A percentile compares a stretch with the other conserved stretches of the same genome.
phyloP scores from a whole-genome alignment of 2,113 vertebrate species.

The Siniperca knerii region DNA sequence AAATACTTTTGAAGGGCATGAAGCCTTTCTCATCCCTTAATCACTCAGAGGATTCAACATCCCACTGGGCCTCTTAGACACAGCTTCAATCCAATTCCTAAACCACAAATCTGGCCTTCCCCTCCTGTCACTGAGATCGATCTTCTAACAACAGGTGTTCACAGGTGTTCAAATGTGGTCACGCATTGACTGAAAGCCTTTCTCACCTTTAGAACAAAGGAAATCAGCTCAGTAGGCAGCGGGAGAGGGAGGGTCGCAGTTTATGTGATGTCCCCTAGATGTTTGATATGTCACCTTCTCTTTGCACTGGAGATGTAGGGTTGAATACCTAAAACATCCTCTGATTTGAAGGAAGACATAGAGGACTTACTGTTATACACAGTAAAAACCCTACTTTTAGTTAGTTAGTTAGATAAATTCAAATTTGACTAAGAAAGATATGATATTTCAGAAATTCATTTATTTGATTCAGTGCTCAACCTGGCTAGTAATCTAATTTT shows the following conservation, averaged over 20 bases:
- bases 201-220: slow-evolving; percentile 71
- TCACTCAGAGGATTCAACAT: slow-evolving; percentile 68
- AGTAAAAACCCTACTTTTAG: neutral
- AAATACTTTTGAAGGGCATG: slow-evolving; percentile 74
- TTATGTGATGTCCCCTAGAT: slow-evolving; percentile 66
- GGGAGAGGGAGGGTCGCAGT: slow-evolving; percentile 27
- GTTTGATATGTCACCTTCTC: slow-evolving; percentile 70
- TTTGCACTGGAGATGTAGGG: slow-evolving; percentile 29
- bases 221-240: slow-evolving; percentile 64
- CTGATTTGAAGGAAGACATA: slow-evolving; percentile 21
- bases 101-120: slow-evolving; percentile 68
- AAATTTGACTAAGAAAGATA: neutral
- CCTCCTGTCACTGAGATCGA: slow-evolving; percentile 71
- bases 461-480: neutral
- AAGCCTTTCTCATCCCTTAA: slow-evolving; percentile 66
- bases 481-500: neutral
- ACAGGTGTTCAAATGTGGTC: slow-evolving; percentile 72
- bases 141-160: slow-evolving; percentile 75
- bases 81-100: slow-evolving; percentile 72
- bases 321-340: slow-evolving; percentile 40
- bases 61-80: slow-evolving; percentile 71
- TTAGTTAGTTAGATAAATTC: neutral
- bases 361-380: neutral
- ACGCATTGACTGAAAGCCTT: slow-evolving; percentile 63
- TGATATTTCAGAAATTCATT: neutral